Percentiles rank a stretch among this genome's conserved stretches.
phyloP scores from a whole-genome alignment of 2,888 invertebrate species.

The Ommatoiulus sabulosus region DNA sequence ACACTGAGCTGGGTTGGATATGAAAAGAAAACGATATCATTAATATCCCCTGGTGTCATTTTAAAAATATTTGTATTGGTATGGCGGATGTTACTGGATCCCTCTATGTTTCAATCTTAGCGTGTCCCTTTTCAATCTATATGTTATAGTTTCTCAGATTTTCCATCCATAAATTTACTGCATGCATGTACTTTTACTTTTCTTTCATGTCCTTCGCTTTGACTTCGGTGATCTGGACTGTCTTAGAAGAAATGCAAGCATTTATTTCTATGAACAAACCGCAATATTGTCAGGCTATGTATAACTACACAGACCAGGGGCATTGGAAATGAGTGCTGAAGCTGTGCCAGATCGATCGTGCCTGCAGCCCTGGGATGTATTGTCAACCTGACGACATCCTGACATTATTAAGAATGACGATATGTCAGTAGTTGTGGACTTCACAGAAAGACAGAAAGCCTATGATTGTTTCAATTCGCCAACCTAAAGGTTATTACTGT shows the following conservation, averaged over 20 bases:
- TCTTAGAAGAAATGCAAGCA: background rate
- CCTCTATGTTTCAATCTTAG: too few relatives aligned
- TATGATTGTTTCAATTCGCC: conserved; percentile 33
- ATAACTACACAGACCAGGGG: background rate
- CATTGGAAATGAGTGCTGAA: background rate
- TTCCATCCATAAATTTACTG: background rate
- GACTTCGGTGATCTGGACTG: background rate
- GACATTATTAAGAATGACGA: conserved; percentile 43
- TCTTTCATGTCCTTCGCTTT: background rate
- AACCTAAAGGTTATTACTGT: conserved; percentile 35
- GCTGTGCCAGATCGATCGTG: conserved; percentile 9
- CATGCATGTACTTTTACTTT: background rate
- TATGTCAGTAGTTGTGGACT: conserved; percentile 28
- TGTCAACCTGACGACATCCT: conserved; percentile 36
- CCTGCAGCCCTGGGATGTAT: conserved; percentile 7
- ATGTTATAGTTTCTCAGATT: background rate
- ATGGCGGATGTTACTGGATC: too few relatives aligned
- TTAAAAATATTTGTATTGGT: too few relatives aligned
- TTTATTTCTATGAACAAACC: background rate
- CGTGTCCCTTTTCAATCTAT: background rate
- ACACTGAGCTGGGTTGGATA: too few relatives aligned
- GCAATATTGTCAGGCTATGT: background rate
- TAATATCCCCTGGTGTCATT: too few relatives aligned
- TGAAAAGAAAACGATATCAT: too few relatives aligned
- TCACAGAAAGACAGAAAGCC: conserved; percentile 15